These are phyloP conservation scores for Trissoscelio sp. DNA, from an alignment of 2,888 invertebrate species.

Conservation along the genomic window DNA sequence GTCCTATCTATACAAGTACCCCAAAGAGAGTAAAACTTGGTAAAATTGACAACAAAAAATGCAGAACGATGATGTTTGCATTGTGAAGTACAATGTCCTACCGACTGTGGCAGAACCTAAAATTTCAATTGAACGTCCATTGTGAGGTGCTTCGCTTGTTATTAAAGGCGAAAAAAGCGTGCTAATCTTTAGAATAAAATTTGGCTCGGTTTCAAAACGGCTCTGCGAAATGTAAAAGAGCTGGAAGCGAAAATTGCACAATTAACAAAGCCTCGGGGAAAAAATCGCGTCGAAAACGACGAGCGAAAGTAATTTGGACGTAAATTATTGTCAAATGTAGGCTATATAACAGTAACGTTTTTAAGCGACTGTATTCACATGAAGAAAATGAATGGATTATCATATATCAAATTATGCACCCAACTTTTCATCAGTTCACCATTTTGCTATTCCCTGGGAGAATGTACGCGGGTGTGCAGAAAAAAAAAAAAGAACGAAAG, in stretches of 20 bases:
- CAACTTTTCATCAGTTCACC: slow-evolving; percentile 52
- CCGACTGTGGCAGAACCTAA: too few species aligned
- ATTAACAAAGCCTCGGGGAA: slow-evolving; percentile 23
- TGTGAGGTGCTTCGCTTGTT: too few species aligned
- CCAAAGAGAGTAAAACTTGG: too few species aligned
- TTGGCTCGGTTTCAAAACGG: slow-evolving; percentile 27
- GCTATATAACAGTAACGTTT: slow-evolving; percentile 10
- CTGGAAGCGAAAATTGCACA: slow-evolving; percentile 20
- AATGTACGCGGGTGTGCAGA: slow-evolving; percentile 40
- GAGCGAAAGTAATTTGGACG: slow-evolving; percentile 31
- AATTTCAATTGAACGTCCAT: too few species aligned
- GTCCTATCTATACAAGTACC: too few species aligned
- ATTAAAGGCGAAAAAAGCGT: background rate
- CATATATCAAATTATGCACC: slow-evolving; percentile 37
- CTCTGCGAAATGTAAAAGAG: slow-evolving; percentile 11
- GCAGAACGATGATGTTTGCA: too few species aligned
- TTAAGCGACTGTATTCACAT: slow-evolving; percentile 43
- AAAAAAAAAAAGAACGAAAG: slow-evolving; percentile 30
- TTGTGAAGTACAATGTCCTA: too few species aligned
- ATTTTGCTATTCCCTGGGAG: slow-evolving; percentile 45
- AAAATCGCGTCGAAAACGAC: slow-evolving; percentile 7
- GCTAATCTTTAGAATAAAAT: slow-evolving; percentile 29
- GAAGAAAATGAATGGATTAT: slow-evolving; percentile 47
- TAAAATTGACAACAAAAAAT: too few species aligned
- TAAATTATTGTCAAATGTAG: slow-evolving; percentile 29